Conservation (phyloP, 2,797 vertebrate genomes). For the Valencia hispanica region DNA sequence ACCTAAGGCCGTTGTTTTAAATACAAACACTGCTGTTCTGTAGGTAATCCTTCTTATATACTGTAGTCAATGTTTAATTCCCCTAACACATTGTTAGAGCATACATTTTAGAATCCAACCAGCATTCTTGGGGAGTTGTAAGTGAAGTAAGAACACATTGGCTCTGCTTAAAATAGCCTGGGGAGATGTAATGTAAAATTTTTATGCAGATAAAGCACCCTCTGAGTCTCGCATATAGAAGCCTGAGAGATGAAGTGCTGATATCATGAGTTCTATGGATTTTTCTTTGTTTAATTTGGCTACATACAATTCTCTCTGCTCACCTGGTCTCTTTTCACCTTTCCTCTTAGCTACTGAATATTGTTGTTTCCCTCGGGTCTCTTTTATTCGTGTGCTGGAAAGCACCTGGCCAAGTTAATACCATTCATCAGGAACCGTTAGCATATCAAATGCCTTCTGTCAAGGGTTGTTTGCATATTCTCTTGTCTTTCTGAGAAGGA, state of each 20-base stretch:
- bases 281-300: constrained; percentile 29
- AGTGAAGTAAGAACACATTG: constrained; percentile 39
- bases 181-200: constrained; percentile 68
- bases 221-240: constrained; percentile 38
- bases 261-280: constrained; percentile 41
- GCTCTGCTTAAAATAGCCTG: constrained; percentile 38
- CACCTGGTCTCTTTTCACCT: constrained; percentile 7
- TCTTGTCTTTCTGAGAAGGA: constrained; percentile 61
- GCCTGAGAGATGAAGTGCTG: constrained; percentile 47
- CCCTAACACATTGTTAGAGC: constrained; percentile 36
- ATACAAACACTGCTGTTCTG: too few species aligned
- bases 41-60: constrained; percentile 39
- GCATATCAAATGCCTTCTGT: constrained; percentile 76
- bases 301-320: constrained; percentile 7
- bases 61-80: constrained; percentile 55
- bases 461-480: constrained; percentile 70
- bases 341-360: constrained; percentile 30
- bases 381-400: constrained; percentile 55
- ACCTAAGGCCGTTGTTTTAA: too few species aligned
- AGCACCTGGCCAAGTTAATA: constrained; percentile 69
- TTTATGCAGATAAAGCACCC: constrained; percentile 53
- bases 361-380: constrained; percentile 34
- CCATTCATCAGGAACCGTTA: constrained; percentile 72
- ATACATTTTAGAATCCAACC: constrained; percentile 63
- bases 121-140: constrained; percentile 50